These are phyloP conservation scores for Drosophila cyrtoloma DNA, from an alignment of 2,888 invertebrate species.

Conservation along the genomic window DNA sequence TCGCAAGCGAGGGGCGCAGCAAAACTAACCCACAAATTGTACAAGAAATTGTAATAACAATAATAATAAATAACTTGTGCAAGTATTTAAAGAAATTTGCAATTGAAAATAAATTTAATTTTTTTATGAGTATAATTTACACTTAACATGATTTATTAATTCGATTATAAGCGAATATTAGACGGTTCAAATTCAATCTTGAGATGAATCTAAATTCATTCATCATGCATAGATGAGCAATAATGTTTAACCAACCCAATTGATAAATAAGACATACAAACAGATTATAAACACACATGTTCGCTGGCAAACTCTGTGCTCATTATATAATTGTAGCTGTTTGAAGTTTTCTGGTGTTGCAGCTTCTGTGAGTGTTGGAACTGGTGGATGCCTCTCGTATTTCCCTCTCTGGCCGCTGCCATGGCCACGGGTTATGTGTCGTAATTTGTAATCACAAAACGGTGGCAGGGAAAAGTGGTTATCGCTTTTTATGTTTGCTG, in stretches of 20 bases:
- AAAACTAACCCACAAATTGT: background rate
- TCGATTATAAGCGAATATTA: background rate
- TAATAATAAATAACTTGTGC: background rate
- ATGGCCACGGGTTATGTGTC: slow-evolving; percentile 68
- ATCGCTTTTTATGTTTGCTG: slow-evolving; percentile 70
- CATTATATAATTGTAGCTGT: slow-evolving; percentile 76
- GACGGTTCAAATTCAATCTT: background rate
- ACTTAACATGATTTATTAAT: background rate
- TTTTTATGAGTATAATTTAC: background rate
- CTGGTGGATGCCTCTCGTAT: slow-evolving; percentile 27
- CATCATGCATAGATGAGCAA: background rate
- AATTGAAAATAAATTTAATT: background rate
- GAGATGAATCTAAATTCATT: background rate
- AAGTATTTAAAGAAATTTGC: background rate
- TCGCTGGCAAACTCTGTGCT: slow-evolving; percentile 42
- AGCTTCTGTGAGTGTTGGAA: slow-evolving; percentile 3
- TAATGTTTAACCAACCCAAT: slow-evolving; percentile 43
- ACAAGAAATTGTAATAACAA: background rate
- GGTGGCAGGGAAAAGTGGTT: slow-evolving; percentile 67
- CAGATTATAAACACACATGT: slow-evolving; percentile 18
- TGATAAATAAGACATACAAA: slow-evolving; percentile 21
- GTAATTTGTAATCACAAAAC: slow-evolving; percentile 71
- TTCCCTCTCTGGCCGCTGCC: slow-evolving; percentile 32
- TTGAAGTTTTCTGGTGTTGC: slow-evolving; percentile 61
- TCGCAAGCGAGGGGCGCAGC: slow-evolving; percentile 41